These are phyloP conservation scores for Paedocypris sp. DNA, from an alignment of 2,113 vertebrate species.

Conservation along the genomic window DNA sequence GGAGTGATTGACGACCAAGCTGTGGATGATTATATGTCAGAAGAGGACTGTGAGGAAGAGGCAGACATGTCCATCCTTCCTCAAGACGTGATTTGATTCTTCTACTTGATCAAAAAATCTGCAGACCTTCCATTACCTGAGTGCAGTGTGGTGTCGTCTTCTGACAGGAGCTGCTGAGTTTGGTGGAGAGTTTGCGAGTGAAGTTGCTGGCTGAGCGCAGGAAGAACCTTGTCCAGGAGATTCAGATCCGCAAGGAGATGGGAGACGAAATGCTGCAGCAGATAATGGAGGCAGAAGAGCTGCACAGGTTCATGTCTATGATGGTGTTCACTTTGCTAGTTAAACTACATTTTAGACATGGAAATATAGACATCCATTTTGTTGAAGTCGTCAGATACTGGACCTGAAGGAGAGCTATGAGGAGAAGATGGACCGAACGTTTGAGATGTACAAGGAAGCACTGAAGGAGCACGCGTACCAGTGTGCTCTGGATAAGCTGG, in stretches of 20 bases:
- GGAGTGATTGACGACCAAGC: constrained; percentile 46
- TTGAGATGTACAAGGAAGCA: constrained; percentile 83
- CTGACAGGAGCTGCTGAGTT: constrained; percentile 58
- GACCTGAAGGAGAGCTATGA: constrained; percentile 74
- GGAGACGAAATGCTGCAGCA: constrained; percentile 76
- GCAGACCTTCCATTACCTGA: too few species aligned
- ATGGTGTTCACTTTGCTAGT: not conserved
- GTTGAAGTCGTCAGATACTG: constrained; percentile 66
- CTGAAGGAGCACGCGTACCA: constrained; percentile 79
- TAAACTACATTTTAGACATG: too few species aligned
- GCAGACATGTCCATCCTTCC: constrained; percentile 70
- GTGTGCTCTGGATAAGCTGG: constrained; percentile 69
- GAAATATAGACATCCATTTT: too few species aligned
- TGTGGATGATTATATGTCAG: constrained; percentile 50
- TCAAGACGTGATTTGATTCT: constrained; percentile 59
- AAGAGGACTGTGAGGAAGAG: constrained; percentile 66
- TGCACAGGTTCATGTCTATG: constrained; percentile 51
- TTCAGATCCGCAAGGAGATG: constrained; percentile 82
- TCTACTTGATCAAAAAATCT: not conserved
- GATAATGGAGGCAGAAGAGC: constrained; percentile 71
- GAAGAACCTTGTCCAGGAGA: constrained; percentile 70
- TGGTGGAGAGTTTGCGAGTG: constrained; percentile 61
- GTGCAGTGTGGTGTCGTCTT: not conserved
- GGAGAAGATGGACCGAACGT: constrained; percentile 76
- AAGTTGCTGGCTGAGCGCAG: constrained; percentile 65